These are phyloP conservation scores for Colaptes auratus DNA, from an alignment of 2,113 vertebrate genomes.

Conservation along the genomic window DNA sequence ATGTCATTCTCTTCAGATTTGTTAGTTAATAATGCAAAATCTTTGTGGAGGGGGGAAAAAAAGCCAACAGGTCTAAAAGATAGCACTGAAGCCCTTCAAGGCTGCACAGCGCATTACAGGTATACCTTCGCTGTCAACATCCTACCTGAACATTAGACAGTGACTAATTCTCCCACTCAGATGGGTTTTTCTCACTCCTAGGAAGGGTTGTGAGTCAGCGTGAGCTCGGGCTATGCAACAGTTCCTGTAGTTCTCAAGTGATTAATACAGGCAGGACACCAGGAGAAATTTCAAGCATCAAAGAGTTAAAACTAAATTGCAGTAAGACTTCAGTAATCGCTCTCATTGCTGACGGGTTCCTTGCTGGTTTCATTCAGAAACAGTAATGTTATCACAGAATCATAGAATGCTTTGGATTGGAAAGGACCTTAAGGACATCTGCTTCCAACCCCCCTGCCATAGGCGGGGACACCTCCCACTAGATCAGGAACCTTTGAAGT, in stretches of 20 bases:
- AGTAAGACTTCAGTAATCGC: background rate
- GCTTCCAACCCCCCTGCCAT: background rate
- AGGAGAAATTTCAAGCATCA: background rate
- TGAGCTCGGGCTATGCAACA: background rate
- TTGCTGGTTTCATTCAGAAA: background rate
- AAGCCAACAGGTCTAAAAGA: background rate
- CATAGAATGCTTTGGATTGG: background rate
- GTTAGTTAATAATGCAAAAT: background rate
- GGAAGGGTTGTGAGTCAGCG: background rate
- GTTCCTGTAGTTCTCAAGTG: background rate
- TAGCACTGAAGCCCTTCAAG: background rate
- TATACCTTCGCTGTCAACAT: background rate
- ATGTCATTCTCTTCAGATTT: background rate
- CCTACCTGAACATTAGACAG: background rate
- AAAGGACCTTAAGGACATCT: background rate
- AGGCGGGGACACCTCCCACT: background rate
- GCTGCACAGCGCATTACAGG: background rate
- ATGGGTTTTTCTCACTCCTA: background rate
- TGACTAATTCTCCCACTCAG: background rate
- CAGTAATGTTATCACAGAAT: background rate
- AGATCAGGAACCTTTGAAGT: background rate
- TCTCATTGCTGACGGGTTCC: rapidly evolving
- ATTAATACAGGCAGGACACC: background rate
- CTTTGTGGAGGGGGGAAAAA: background rate
- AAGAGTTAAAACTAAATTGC: constrained; percentile 12